Conservation (phyloP, 2,797 vertebrate species). For the Otolemur crassicaudatus region DNA sequence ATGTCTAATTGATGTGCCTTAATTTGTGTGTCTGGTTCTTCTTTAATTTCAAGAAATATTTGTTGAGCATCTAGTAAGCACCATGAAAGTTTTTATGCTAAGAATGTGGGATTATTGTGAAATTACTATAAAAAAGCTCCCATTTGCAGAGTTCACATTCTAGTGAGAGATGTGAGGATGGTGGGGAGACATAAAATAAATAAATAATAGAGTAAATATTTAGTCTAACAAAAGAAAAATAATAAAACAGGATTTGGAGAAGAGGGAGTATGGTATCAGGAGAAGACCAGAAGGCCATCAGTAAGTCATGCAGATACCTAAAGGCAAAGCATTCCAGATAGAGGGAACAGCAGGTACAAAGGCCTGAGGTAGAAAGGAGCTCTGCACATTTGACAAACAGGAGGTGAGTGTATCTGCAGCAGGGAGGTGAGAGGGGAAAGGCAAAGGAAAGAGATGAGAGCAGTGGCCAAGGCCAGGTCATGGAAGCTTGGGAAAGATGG, state of each 20-base stretch:
- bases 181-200: not conserved
- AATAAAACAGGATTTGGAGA: not conserved
- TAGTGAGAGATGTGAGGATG: not conserved
- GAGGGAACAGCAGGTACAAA: not conserved
- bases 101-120: not conserved
- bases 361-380: not conserved
- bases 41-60: constrained; percentile 48
- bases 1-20: not conserved
- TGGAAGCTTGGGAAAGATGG: not conserved
- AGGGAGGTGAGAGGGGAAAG: not conserved
- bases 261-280: not conserved
- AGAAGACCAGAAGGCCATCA: not conserved
- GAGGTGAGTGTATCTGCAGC: not conserved
- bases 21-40: not conserved
- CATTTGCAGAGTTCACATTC: not conserved
- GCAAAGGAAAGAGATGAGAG: not conserved
- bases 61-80: not conserved
- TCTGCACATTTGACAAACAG: not conserved
- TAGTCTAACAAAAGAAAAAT: not conserved
- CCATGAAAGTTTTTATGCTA: not conserved
- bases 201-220: not conserved
- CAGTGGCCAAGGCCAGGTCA: not conserved
- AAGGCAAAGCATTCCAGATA: not conserved
- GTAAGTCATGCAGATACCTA: not conserved
- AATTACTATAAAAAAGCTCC: not conserved